Evolutionary conservation across 2,888 invertebrate genomes (phyloP).

Genomic region (Parapristionchus giblindavisi): DNA sequence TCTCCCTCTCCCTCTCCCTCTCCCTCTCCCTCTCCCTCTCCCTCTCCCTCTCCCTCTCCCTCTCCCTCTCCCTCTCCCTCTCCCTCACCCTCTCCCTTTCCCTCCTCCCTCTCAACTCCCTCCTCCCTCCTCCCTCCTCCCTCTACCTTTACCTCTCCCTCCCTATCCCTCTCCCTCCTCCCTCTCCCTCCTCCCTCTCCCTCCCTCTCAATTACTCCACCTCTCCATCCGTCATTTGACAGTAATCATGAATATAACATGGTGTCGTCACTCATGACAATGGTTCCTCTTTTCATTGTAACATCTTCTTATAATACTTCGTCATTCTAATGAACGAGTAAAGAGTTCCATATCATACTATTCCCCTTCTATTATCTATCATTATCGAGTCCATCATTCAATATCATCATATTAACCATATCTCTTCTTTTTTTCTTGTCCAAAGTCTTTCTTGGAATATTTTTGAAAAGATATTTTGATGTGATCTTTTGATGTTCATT

Average conservation of each 20-base stretch:
- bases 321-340: too few species aligned
- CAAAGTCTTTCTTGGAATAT: too few species aligned
- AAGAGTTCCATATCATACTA: too few species aligned
- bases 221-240: too few species aligned
- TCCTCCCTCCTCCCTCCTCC: neutral
- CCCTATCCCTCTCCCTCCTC: conserved; percentile 2
- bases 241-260: neutral
- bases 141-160: neutral
- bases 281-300: neutral
- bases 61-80: conserved; percentile 9
- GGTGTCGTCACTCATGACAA: neutral
- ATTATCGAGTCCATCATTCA: too few species aligned
- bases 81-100: conserved; percentile 5
- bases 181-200: neutral
- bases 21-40: neutral
- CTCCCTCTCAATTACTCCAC: neutral
- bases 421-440: too few species aligned
- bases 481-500: too few species aligned
- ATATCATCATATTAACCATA: too few species aligned
- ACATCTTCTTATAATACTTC: too few species aligned
- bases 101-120: conserved; percentile 10
- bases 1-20: conserved; percentile 8
- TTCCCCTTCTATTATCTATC: too few species aligned
- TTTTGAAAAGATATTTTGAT: too few species aligned
- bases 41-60: neutral